Evolutionary conservation across 2,888 invertebrate genomes (phyloP).

Genomic region (Cyclophora albipunctata): DNA sequence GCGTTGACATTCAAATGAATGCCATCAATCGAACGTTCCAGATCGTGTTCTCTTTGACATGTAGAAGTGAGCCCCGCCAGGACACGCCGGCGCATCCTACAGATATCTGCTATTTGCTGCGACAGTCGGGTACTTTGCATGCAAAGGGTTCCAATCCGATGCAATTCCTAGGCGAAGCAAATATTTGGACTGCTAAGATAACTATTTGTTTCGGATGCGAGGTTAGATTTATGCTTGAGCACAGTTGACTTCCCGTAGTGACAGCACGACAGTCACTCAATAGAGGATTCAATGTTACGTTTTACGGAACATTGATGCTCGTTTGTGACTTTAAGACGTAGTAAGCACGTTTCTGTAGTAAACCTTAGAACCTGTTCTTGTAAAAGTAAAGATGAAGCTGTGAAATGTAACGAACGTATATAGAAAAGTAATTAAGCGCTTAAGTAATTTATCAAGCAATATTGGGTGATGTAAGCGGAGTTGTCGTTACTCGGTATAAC

Average conservation of each 20-base stretch:
- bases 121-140: conserved; percentile 14
- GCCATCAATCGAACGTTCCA: not conserved
- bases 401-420: no score
- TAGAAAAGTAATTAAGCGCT: no score
- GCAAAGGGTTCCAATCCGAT: conserved; percentile 14
- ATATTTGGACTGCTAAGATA: conserved; percentile 17
- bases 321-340: no score
- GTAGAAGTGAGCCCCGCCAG: not conserved
- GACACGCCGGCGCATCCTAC: conserved; percentile 2
- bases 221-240: conserved; percentile 14
- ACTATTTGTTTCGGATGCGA: conserved; percentile 19
- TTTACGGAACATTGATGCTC: no score
- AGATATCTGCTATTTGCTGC: conserved; percentile 4
- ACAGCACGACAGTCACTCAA: no score
- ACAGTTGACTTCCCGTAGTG: conserved; percentile 11
- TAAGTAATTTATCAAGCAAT: no score
- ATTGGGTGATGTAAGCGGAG: no score
- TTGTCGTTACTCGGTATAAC: conserved; percentile 13
- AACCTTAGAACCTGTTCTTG: no score
- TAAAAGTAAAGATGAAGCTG: no score
- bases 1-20: not conserved
- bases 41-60: not conserved
- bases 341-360: no score
- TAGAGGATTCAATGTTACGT: no score
- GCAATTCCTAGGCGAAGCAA: conserved; percentile 6